Percentiles rank a stretch among this genome's conserved stretches.
These are phyloP conservation scores for Balearica regulorum DNA, from an alignment of 2,797 vertebrate genomes.

Conservation along the genomic window DNA sequence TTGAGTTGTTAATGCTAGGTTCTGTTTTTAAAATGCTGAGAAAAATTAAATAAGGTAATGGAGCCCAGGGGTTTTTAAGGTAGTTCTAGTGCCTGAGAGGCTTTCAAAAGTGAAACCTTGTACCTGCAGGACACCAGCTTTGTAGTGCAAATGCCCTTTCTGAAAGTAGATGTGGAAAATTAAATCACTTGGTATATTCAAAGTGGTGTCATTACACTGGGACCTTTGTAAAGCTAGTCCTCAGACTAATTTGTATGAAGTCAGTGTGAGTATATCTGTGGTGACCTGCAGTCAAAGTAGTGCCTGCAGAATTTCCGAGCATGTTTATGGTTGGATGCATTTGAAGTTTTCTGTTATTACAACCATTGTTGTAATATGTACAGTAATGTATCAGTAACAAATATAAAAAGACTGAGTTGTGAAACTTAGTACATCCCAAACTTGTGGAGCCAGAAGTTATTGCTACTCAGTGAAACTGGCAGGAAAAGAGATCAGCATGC, in stretches of 20 bases:
- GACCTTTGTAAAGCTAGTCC: background rate
- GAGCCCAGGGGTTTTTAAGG: background rate
- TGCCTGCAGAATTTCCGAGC: background rate
- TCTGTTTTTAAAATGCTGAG: background rate
- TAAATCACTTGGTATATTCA: background rate
- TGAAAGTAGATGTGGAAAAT: background rate
- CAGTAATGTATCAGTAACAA: background rate
- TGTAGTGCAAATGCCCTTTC: background rate
- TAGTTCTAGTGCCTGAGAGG: background rate
- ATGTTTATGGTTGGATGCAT: background rate
- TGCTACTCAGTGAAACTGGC: background rate
- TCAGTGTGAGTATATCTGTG: background rate
- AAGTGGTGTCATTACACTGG: background rate
- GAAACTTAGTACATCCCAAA: background rate
- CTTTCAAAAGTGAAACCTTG: background rate
- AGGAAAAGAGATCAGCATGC: background rate
- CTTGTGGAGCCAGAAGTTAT: fast-evolving
- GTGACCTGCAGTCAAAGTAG: background rate
- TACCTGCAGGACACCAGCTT: background rate
- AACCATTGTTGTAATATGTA: background rate
- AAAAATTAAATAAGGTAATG: background rate
- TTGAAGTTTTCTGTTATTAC: background rate
- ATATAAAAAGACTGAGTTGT: background rate
- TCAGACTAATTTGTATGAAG: background rate
- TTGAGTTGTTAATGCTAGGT: background rate